These are phyloP conservation scores for Pseudochirops cupreus DNA, from an alignment of 2,797 vertebrate genomes.

Conservation along the genomic window DNA sequence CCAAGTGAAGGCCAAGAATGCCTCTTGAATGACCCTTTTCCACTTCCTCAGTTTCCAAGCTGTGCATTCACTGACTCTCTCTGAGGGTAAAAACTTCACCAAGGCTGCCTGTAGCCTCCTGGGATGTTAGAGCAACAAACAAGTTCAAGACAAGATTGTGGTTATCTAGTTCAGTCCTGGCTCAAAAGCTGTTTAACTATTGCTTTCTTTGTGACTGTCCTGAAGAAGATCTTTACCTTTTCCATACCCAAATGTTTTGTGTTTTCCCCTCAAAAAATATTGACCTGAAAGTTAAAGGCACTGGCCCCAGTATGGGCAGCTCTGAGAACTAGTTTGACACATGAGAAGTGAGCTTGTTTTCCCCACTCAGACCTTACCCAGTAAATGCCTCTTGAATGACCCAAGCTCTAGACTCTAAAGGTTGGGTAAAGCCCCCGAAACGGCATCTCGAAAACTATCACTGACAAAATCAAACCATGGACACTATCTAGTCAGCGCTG, in stretches of 20 bases:
- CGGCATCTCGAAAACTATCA: not conserved
- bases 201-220: not conserved
- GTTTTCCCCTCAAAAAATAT: not conserved
- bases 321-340: not conserved
- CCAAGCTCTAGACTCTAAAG: not conserved
- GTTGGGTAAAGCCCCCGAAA: not conserved
- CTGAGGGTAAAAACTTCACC: not conserved
- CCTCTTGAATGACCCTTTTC: fast-evolving
- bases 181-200: not conserved
- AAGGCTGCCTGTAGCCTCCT: not conserved
- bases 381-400: not conserved
- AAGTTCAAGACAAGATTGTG: not conserved
- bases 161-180: not conserved
- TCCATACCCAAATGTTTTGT: not conserved
- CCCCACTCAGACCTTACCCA: not conserved
- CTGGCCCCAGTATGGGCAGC: not conserved
- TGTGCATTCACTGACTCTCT: not conserved
- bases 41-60: not conserved
- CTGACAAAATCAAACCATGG: not conserved
- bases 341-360: not conserved
- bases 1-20: not conserved
- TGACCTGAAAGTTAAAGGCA: not conserved
- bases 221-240: too few relatives aligned
- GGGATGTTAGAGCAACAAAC: not conserved
- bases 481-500: not conserved